Base-by-base conservation (phyloP, 2,113 vertebrate species). In the Archilochus colubris region DNA sequence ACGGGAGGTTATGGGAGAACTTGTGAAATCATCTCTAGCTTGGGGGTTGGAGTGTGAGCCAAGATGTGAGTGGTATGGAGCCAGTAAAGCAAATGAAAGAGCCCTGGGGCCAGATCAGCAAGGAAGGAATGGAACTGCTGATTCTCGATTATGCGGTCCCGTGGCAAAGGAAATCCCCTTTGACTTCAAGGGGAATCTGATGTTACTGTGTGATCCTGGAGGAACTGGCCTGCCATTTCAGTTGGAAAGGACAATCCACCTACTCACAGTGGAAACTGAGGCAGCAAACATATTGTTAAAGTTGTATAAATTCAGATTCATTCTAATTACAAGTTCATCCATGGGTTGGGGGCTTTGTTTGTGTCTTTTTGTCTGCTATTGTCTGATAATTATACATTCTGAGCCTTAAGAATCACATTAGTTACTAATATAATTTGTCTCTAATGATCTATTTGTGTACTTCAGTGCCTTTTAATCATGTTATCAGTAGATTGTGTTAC, bases 401-500 rank as follows among this genome's bases (percentile, higher is more conserved):
- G 0, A 91, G 24, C 20, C 59, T 85, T 55, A 62, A 93, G 67
- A 88, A 93, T 58, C 1, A 0, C 57, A 59, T 86, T 86, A 86
- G 23, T 85, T 91, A 69, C 16, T 76, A 80, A 70, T 48, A 31
- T 58, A 90, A 86, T 86, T 88, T 91, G 33, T 84, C 27, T 89
- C 30, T 89, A 74, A 88, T 77, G 46, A 94, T 66, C 75, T 74
- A 43, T 53, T 84, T 92, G 53, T 57, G n/a, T 58, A 53, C 82
- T 93, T 82, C 44, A 82, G 14, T 73, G 51, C 7, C 74, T 90
- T 85, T 93, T 93, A 95, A 90, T 90, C 46, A 54, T 89, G 51
- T 82, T 93, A 76, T 24, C 14, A 31, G 40, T 48, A 89, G 53
- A 82, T 51, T 51, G 36, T 82, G 76, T 93, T 0, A 0, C 27